These are phyloP conservation scores for Danionella dracula DNA, from an alignment of 2,797 vertebrate species.

Conservation along the genomic window DNA sequence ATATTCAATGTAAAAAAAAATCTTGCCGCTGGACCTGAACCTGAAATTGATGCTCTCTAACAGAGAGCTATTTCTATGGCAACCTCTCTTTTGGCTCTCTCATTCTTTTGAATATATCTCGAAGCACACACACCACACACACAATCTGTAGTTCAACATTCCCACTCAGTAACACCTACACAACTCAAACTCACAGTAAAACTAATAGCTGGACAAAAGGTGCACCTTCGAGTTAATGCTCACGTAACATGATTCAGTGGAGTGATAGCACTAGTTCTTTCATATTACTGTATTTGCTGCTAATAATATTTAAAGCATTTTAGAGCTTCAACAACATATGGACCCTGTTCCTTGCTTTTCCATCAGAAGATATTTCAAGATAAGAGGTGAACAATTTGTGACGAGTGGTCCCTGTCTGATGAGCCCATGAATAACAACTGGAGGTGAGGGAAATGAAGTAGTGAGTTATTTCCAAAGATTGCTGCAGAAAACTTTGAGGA, in stretches of 20 bases:
- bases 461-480: no score
- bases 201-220: conserved; percentile 18
- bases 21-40: neutral
- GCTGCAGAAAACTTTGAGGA: no score
- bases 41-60: conserved; percentile 39
- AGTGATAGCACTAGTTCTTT: no score
- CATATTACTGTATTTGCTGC: no score
- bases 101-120: conserved; percentile 4
- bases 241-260: neutral
- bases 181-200: conserved; percentile 3
- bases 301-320: no score
- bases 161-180: conserved; percentile 41
- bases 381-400: no score
- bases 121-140: conserved; percentile 2
- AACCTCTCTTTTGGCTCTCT: conserved; percentile 60
- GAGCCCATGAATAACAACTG: no score
- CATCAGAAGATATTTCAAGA: no score
- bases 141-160: conserved; percentile 16
- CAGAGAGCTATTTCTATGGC: conserved; percentile 63
- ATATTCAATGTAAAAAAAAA: neutral
- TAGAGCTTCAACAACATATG: no score
- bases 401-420: no score
- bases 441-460: no score
- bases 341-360: no score
- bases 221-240: neutral